Percentiles rank a stretch among this genome's conserved stretches.
Conservation (phyloP, 2,113 vertebrate species). For the Entelurus aequoreus region DNA sequence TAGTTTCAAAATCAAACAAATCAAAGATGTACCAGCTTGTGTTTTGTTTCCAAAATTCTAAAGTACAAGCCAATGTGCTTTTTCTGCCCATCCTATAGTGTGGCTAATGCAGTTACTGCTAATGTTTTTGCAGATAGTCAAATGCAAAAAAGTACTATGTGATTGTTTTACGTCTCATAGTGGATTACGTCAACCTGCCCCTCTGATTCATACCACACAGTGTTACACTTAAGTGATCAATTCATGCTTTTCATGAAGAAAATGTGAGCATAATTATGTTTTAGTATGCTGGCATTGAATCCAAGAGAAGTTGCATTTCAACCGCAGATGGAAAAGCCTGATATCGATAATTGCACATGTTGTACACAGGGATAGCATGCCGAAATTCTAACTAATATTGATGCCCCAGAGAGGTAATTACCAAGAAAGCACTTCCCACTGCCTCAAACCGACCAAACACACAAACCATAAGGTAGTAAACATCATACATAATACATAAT, state of each 20-base stretch:
- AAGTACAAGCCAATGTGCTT: neutral
- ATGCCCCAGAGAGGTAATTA: slow-evolving; percentile 37
- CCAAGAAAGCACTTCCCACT: slow-evolving; percentile 23
- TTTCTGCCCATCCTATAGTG: neutral
- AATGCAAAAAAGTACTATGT: neutral
- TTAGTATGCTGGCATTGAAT: slow-evolving; percentile 21
- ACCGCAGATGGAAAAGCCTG: slow-evolving; percentile 45
- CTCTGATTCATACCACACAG: slow-evolving; percentile 16
- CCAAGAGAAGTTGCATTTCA: slow-evolving; percentile 44
- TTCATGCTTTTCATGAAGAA: slow-evolving; percentile 30
- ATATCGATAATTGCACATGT: slow-evolving; percentile 45
- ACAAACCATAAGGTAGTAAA: slow-evolving; percentile 37
- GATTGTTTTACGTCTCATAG: slow-evolving; percentile 2
- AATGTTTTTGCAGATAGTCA: slow-evolving; percentile 15
- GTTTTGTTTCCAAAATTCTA: neutral
- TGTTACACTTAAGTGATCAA: slow-evolving; percentile 29
- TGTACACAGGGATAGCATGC: slow-evolving; percentile 33
- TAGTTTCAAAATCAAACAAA: too few species aligned
- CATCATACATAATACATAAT: neutral
- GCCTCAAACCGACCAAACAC: slow-evolving; percentile 35
- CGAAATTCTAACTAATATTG: slow-evolving; percentile 56
- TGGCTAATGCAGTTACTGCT: neutral
- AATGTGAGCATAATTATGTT: slow-evolving; percentile 33
- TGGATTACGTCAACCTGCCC: slow-evolving; percentile 22
- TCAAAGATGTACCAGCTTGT: too few species aligned